These are phyloP conservation scores for Papilio glaucus DNA, from an alignment of 1,140 invertebrate genomes.

Conservation along the genomic window DNA sequence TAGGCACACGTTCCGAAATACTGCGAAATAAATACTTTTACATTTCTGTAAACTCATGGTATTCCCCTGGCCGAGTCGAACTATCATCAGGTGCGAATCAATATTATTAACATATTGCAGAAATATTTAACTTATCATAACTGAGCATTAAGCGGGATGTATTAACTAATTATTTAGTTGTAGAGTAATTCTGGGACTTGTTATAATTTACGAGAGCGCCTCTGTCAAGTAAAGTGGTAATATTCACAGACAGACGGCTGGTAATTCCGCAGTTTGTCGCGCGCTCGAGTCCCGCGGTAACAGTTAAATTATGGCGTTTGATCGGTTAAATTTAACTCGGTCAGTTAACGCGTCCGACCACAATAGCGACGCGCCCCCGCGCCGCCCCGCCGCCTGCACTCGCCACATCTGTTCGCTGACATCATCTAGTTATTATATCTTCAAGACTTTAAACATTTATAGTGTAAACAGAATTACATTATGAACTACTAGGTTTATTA, in stretches of 20 bases:
- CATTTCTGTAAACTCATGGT: too few relatives aligned
- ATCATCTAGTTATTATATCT: slow-evolving; percentile 24
- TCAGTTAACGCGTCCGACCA: slow-evolving; percentile 38
- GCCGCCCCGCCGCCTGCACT: slow-evolving; percentile 1
- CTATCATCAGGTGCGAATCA: too few relatives aligned
- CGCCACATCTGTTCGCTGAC: slow-evolving; percentile 15
- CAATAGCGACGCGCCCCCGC: slow-evolving; percentile 35
- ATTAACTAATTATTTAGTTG: too few relatives aligned
- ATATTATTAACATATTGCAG: too few relatives aligned
- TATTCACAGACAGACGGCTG: neutral
- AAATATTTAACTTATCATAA: too few relatives aligned
- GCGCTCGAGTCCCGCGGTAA: neutral
- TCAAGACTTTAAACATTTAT: neutral
- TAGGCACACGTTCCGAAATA: too few relatives aligned
- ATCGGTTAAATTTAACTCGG: slow-evolving; percentile 46
- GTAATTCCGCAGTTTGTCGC: neutral
- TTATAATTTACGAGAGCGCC: neutral
- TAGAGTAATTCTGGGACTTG: neutral
- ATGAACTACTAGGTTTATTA: too few relatives aligned
- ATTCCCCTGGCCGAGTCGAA: too few relatives aligned
- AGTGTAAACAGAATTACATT: neutral
- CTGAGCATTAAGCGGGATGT: too few relatives aligned
- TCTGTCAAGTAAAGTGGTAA: neutral
- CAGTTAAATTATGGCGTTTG: slow-evolving; percentile 44
- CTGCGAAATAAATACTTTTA: too few relatives aligned